These are phyloP conservation scores for Hyperopisus bebe DNA, from an alignment of 2,113 vertebrate genomes.

Conservation along the genomic window DNA sequence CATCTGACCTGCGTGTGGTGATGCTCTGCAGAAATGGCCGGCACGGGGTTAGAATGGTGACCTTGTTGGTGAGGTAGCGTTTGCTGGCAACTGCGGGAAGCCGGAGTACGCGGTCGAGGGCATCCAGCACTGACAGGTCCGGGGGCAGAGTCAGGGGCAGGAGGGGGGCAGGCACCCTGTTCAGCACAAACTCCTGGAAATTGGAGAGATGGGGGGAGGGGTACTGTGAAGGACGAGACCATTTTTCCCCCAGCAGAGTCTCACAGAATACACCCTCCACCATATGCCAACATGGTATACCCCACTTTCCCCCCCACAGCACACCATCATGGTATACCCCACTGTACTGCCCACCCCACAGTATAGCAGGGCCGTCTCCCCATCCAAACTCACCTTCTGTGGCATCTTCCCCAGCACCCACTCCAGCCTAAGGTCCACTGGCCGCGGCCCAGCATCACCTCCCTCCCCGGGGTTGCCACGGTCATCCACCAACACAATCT, in stretches of 20 bases:
- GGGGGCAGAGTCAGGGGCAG: conserved; percentile 63
- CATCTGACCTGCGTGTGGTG: background rate
- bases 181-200: conserved; percentile 66
- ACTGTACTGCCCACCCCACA: background rate
- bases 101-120: conserved; percentile 71
- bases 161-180: conserved; percentile 36
- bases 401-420: conserved; percentile 93
- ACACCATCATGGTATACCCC: too few relatives aligned
- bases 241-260: background rate
- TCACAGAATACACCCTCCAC: background rate
- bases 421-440: conserved; percentile 80
- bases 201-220: background rate
- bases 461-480: conserved; percentile 9
- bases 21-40: background rate
- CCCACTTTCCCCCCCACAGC: too few relatives aligned
- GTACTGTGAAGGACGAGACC: background rate
- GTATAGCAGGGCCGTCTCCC: background rate
- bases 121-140: conserved; percentile 57
- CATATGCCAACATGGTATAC: background rate
- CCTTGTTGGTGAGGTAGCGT: conserved; percentile 91
- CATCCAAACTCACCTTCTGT: conserved; percentile 60
- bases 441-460: conserved; percentile 36
- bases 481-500: conserved; percentile 71
- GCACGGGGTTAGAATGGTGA: conserved; percentile 30
- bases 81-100: conserved; percentile 85